These are phyloP conservation scores for Podarcis cretensis DNA, from an alignment of 2,113 vertebrate genomes.

Conservation along the genomic window DNA sequence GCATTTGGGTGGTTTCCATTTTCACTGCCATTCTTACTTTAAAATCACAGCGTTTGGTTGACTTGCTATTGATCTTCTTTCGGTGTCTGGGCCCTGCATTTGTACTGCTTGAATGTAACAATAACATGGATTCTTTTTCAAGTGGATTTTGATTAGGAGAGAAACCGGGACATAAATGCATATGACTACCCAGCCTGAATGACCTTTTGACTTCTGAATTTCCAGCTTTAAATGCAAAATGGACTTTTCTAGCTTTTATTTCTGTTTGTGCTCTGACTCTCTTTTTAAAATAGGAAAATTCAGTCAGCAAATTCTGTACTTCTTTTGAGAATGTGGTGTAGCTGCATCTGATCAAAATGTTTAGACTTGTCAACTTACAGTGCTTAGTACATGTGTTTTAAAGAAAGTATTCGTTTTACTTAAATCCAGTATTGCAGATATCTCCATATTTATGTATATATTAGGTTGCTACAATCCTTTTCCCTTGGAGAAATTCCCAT, in stretches of 20 bases:
- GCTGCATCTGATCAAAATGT: background rate
- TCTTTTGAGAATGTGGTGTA: conserved; percentile 41
- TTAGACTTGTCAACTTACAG: background rate
- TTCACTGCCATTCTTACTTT: conserved; percentile 12
- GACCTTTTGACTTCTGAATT: conserved; percentile 55
- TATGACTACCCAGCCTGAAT: conserved; percentile 51
- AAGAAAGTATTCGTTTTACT: background rate
- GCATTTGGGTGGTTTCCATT: background rate
- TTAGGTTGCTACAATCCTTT: background rate
- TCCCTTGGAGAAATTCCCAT: background rate
- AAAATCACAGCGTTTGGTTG: conserved; percentile 7
- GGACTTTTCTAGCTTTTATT: conserved; percentile 49
- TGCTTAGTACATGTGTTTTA: background rate
- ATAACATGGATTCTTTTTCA: conserved; percentile 27
- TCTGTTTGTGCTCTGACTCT: background rate
- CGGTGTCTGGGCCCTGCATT: conserved; percentile 34
- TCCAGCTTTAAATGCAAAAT: conserved; percentile 45
- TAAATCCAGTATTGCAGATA: background rate
- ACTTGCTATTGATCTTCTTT: conserved; percentile 37
- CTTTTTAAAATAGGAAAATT: background rate
- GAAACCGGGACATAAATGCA: conserved; percentile 46
- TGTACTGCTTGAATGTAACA: conserved; percentile 30
- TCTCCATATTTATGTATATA: background rate
- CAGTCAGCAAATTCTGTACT: conserved; percentile 13
- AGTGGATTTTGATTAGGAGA: conserved; percentile 60